Evolutionary conservation across 2,797 vertebrate genomes (phyloP), one percentile per base, ranked within the genome.

Genomic region (Anguilla obscura): DNA sequence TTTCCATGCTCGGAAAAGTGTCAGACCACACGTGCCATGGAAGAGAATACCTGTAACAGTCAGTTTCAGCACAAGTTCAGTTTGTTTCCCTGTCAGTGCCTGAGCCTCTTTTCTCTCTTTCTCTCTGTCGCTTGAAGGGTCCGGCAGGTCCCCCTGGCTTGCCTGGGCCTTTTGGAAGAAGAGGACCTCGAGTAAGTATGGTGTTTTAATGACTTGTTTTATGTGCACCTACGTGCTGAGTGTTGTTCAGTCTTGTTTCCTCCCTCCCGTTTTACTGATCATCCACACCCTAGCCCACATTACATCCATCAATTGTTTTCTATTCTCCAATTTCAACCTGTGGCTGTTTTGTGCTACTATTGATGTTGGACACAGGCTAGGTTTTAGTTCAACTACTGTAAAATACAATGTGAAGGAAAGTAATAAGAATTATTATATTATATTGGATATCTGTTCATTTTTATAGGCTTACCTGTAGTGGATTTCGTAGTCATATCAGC

Each of bases 181-280:
- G 98, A 96, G 98, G 98, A 89, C 95, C 97, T 63, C 95, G 97
- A 97, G 98, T 99, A 90, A 98, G 98, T 98, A 95, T 91, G 92
- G 82, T 84, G 60, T 60, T 69, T 2, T 76, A 6, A 56, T 40
- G 50, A 0, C 48, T 21, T 86, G 30, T 89, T 88, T 90, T 92
- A 91, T 85, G 89, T 90, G 88, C 85, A 69, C 71, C 80, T 66
- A 63, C 33, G 79, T 58, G 58, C 56, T 74, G 56, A 12, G 18
- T 33, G 58, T 56, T 84, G 50, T 58, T 33, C 52, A 56, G 83
- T 3, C 52, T 24, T 56, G 50, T 27, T 56, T 54, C 24, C 79
- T 82, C 18, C 33, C 74, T 87, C 21, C 48, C 40, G 6, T 84
- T 2, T 1, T 69, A 50, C 79, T 71, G 87, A 50, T 84, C 60